Percentiles rank a stretch among this genome's conserved stretches.
These are phyloP conservation scores for Brienomyrus longianalis DNA, from an alignment of 2,113 vertebrate genomes.

Conservation along the genomic window DNA sequence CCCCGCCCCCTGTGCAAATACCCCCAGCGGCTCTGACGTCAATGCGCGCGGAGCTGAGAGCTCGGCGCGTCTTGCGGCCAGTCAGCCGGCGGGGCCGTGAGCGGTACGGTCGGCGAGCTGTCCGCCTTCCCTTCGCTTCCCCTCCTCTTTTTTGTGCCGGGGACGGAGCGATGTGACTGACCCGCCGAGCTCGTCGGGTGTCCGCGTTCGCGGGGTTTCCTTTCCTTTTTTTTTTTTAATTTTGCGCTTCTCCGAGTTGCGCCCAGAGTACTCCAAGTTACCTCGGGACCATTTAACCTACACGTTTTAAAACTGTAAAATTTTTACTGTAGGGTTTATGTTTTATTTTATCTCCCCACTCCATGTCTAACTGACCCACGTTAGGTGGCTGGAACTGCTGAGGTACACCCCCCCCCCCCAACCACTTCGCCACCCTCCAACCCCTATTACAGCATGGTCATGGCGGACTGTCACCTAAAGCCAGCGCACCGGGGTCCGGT, in stretches of 20 bases:
- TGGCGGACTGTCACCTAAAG: slow-evolving; percentile 68
- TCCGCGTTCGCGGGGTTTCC: slow-evolving; percentile 6
- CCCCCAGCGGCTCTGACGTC: slow-evolving; percentile 52
- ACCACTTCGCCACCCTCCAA: neutral
- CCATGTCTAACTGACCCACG: neutral
- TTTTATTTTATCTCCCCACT: neutral
- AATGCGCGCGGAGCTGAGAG: slow-evolving; percentile 44
- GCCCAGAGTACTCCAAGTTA: slow-evolving; percentile 18
- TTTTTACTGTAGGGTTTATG: neutral
- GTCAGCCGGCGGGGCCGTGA: slow-evolving; percentile 12
- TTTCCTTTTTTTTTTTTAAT: slow-evolving; percentile 4
- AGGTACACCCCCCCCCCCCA: slow-evolving; percentile 38
- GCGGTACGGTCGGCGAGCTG: neutral
- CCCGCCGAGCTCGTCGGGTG: neutral
- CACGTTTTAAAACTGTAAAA: neutral
- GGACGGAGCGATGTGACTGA: slow-evolving; percentile 9
- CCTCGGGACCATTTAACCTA: neutral
- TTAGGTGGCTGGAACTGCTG: slow-evolving; percentile 15
- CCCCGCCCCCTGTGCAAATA: slow-evolving; percentile 36
- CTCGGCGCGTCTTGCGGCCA: slow-evolving; percentile 24
- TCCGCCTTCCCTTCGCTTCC: neutral
- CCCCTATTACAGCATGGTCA: slow-evolving; percentile 60
- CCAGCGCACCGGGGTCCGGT: slow-evolving; percentile 60
- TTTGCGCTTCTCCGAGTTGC: neutral
- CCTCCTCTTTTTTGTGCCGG: neutral